Percentiles rank a stretch among this genome's conserved stretches.
Evolutionary conservation across 2,888 invertebrate species (phyloP).

Genomic region (Leptinotarsa rubiginosa): DNA sequence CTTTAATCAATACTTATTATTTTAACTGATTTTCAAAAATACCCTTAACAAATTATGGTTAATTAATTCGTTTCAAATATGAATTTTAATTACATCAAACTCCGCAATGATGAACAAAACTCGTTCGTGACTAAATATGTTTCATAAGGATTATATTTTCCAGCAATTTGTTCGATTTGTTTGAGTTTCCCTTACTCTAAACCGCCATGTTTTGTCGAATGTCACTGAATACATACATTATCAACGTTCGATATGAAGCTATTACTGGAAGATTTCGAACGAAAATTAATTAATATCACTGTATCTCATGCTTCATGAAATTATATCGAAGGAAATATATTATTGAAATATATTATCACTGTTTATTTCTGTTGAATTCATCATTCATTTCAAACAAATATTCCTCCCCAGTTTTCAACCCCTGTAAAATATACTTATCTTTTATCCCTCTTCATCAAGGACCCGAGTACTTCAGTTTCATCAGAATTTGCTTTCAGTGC

Average conservation of each 20-base stretch:
- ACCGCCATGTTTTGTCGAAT: not conserved
- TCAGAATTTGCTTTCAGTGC: conserved; percentile 3
- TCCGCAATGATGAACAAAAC: not conserved
- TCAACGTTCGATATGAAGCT: not conserved
- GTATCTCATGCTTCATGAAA: not conserved
- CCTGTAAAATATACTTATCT: not conserved
- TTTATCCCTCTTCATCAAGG: not conserved
- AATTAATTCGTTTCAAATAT: too few species aligned
- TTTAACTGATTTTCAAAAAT: too few species aligned
- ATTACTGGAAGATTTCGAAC: not conserved
- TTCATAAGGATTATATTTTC: conserved; percentile 19
- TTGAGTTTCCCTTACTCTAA: conserved; percentile 9
- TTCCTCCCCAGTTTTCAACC: not conserved
- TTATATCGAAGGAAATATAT: not conserved
- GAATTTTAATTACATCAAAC: not conserved
- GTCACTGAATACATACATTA: not conserved
- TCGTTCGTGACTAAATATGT: conserved; percentile 3
- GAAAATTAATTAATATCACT: not conserved
- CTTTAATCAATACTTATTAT: too few species aligned
- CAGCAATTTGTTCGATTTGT: conserved; percentile 17
- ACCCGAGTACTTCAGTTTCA: not conserved
- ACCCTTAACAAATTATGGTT: too few species aligned
- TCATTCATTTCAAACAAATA: not conserved
- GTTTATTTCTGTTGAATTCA: not conserved
- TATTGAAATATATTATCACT: not conserved